Conservation (phyloP, 2,113 vertebrate species). For the Chunga burmeisteri region DNA sequence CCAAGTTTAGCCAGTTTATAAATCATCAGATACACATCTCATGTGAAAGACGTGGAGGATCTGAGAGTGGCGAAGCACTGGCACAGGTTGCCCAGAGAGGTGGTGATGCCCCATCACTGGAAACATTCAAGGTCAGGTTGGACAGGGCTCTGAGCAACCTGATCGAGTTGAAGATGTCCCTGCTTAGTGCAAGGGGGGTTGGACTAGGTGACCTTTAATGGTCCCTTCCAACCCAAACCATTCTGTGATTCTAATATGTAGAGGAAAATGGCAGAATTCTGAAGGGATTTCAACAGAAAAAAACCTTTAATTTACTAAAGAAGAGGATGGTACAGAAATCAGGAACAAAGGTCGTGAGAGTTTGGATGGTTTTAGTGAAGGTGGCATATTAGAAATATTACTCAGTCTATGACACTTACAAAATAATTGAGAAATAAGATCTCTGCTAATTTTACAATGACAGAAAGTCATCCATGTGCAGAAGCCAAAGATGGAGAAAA, state of each 20-base stretch:
- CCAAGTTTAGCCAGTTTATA: background rate
- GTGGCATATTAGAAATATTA: background rate
- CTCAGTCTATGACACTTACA: background rate
- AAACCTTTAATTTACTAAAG: background rate
- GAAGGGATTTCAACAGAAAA: background rate
- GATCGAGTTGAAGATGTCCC: background rate
- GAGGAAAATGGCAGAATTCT: background rate
- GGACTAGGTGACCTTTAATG: background rate
- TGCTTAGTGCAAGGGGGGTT: background rate
- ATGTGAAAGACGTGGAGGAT: background rate
- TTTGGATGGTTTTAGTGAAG: background rate
- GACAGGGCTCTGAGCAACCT: background rate
- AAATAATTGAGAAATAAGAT: background rate
- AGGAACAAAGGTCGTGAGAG: background rate
- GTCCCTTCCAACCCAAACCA: background rate
- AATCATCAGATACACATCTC: background rate
- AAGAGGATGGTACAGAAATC: background rate
- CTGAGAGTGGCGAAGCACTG: background rate
- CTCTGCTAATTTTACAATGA: background rate
- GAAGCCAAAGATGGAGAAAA: background rate
- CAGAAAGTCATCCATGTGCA: background rate
- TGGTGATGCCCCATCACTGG: background rate
- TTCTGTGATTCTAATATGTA: background rate
- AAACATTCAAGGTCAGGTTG: background rate
- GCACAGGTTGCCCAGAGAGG: background rate